These are phyloP conservation scores for Limenitis camilla DNA, from an alignment of 2,888 invertebrate genomes.

Conservation along the genomic window DNA sequence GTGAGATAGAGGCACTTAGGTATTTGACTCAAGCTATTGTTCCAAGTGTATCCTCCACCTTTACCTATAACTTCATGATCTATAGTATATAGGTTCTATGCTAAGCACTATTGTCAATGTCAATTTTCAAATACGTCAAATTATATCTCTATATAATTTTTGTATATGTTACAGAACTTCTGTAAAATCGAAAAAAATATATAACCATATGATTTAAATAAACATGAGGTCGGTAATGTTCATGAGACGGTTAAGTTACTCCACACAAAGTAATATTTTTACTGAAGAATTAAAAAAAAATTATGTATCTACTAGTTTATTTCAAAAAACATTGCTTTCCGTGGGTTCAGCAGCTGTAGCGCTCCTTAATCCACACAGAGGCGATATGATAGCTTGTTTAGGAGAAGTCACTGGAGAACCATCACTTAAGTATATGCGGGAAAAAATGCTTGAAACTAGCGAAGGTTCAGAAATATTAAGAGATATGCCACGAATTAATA, in stretches of 20 bases:
- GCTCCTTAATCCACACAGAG: constrained; percentile 84
- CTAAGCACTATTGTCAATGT: too few species aligned
- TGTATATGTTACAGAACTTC: too few species aligned
- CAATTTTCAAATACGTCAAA: too few species aligned
- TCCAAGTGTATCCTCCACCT: too few species aligned
- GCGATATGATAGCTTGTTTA: constrained; percentile 95
- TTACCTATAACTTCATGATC: too few species aligned
- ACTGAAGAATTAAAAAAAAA: constrained; percentile 76
- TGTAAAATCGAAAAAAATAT: background rate
- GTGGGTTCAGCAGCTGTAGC: constrained; percentile 92
- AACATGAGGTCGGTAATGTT: constrained; percentile 11
- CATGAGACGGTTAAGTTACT: constrained; percentile 10
- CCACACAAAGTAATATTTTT: constrained; percentile 53
- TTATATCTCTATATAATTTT: too few species aligned
- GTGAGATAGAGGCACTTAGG: too few species aligned
- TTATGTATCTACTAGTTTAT: constrained; percentile 77
- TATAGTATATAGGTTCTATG: too few species aligned
- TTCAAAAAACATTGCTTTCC: constrained; percentile 86
- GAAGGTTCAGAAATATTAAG: constrained; percentile 86
- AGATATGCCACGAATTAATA: constrained; percentile 90
- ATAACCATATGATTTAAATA: background rate
- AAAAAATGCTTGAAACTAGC: constrained; percentile 82
- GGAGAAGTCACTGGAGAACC: constrained; percentile 90
- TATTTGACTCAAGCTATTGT: too few species aligned
- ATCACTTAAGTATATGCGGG: constrained; percentile 82